A percentile compares a stretch with the other conserved stretches of the same genome.
Evolutionary conservation across 2,888 invertebrate species (phyloP).

Genomic region (Callimorpha dominula): DNA sequence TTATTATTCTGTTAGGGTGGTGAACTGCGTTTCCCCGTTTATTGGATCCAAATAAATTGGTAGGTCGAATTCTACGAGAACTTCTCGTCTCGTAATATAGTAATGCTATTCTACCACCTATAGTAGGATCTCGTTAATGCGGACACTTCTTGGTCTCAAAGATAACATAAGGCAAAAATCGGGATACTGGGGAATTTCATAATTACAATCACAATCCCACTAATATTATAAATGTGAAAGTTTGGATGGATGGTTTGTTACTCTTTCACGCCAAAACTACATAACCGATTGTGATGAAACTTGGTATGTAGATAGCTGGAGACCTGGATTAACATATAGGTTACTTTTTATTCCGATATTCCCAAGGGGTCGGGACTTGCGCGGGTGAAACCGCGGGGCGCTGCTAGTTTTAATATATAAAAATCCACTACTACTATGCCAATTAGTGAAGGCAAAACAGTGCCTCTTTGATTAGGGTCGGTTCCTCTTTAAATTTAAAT

Average conservation of each 20-base stretch:
- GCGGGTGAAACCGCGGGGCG: too few species aligned
- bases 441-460: background rate
- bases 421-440: background rate
- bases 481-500: too few species aligned
- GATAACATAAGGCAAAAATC: background rate
- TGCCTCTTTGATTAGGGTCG: too few species aligned
- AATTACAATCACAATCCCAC: background rate
- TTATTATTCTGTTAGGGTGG: constrained; percentile 16
- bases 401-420: background rate
- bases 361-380: too few species aligned
- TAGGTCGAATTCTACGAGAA: background rate
- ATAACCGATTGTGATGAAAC: too few species aligned
- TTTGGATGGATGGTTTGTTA: too few species aligned
- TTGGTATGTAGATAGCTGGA: too few species aligned
- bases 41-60: background rate
- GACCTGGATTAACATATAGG: too few species aligned
- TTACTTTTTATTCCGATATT: too few species aligned
- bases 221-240: too few species aligned
- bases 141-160: background rate
- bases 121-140: background rate
- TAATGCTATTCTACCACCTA: background rate
- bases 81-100: background rate
- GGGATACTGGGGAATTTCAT: background rate
- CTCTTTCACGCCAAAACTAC: too few species aligned
- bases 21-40: constrained; percentile 2